Base-by-base conservation (phyloP, 2,113 vertebrate species). In the Antechinus stuartii region DNA sequence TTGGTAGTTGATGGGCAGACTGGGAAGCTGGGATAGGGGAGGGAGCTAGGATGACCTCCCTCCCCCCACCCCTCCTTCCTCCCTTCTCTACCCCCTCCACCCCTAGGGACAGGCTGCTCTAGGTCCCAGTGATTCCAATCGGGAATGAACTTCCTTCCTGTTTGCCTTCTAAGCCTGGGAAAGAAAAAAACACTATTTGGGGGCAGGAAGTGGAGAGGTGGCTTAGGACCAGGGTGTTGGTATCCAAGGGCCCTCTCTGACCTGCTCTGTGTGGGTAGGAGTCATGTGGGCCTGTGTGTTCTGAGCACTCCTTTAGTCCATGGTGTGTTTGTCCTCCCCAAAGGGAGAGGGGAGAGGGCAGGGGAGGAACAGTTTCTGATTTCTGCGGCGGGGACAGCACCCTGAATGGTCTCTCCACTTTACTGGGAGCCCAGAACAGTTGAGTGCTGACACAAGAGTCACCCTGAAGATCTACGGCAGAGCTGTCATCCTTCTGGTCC, bases 111-210 rank as follows among this genome's bases (percentile, higher is more conserved):
- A 84, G 68, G 52, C 92, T 93, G 93, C 92, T 89, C 90, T 94
- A 94, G 95, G 96, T 97, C 97, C 96, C 96, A 97, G 11, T 46
- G 97, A 95, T 93, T 97, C 95, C 95, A 84, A 42, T 95, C 97
- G 95, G 97, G 98, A 97, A 98, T 97, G 98, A 95, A 97, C 97
- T 98, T 98, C 98, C 97, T 98, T 98, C 97, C 97, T 97, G 97
- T 96, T 84, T 84, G 94, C 95, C 95, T 97, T 97, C 95, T 91
- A 91, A 97, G 97, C 68, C 68, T 42, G 68, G 68, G 68, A 7
- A 47, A 47, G 4, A 42, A 42, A 68, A 30, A 68, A 61, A 61
- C 68, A 92, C 68, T 91, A 93, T 52, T 92, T 84, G 68, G 68
- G 93, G 91, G 91, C 95, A 95, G 96, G 93, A 96, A 96, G 46